Evolutionary conservation across 1,140 invertebrate genomes (phyloP), one percentile per base, ranked within the genome.

Genomic region (Bombus haemorrhoidalis): DNA sequence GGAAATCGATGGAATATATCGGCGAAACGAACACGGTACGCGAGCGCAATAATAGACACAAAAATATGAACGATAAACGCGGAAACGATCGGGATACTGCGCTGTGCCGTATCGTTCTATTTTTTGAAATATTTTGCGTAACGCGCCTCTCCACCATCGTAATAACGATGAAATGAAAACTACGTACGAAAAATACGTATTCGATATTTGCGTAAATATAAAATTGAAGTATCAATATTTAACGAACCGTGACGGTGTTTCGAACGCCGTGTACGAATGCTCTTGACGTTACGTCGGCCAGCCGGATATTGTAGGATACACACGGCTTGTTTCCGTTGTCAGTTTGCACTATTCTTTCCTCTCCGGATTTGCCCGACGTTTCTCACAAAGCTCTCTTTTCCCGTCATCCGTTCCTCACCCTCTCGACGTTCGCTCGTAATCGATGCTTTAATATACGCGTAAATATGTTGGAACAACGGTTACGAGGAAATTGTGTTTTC

Each of bases 221-320:
- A 86, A 87, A 86, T 87, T 69, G 73, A 87, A 77, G 74, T 81
- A 89, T 90, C 89, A 81, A 89, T 86, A 84, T 90, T 90, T 87
- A 87, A 87, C 73, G 73, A 88, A 37, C 13, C 66, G 22, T 76
- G 69, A 89, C 83, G 53, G 32, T 41, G 68, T 79, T 71, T 25
- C 18, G 41, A n/a, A 76, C 80, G 37, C 0, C 25, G n/a, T n/a
- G 59, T n/a, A 57, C 39, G 62, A 13, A 28, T 57, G 78, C 74
- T 76, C 72, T 81, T 62, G 76, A 87, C 87, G 71, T 53, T 6
- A 18, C 47, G 39, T 12, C 47, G 59, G 43, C 18, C 59, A 39
- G 66, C 85, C 89, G 89, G 85, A 87, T 86, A 90, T 84, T 83
- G 69, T 64, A 57, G 41, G 76, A 90, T 72, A 72, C 74, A 71